A percentile compares a stretch with the other conserved stretches of the same genome.
Conservation (phyloP, 1,140 invertebrate species). For the Pogonognathellus flavescens region DNA sequence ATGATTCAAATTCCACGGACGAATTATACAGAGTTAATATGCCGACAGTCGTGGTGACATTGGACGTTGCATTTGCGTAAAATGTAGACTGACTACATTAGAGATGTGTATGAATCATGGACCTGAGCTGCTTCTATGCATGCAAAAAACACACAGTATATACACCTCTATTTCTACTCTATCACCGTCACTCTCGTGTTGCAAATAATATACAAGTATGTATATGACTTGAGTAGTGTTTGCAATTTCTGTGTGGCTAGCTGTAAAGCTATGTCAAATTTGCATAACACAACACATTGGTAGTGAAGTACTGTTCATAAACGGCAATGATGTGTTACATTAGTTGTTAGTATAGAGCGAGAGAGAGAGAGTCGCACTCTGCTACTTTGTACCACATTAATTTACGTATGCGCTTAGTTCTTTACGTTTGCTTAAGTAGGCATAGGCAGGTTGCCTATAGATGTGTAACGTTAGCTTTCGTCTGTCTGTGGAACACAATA, state of each 20-base stretch:
- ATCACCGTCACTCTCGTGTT: background rate
- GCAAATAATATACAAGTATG: background rate
- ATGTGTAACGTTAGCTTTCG: too few relatives aligned
- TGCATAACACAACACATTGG: background rate
- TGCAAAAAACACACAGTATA: background rate
- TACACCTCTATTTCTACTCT: background rate
- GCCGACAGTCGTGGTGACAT: conserved; percentile 32
- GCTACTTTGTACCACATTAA: too few relatives aligned
- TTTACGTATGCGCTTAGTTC: too few relatives aligned
- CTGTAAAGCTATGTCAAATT: background rate
- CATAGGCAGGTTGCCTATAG: too few relatives aligned
- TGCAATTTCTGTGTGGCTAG: background rate
- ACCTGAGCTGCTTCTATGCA: conserved; percentile 11
- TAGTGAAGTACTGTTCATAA: too few relatives aligned
- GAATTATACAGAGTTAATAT: conserved; percentile 39
- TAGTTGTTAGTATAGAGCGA: too few relatives aligned
- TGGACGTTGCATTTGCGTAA: conserved; percentile 44
- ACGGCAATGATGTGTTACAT: too few relatives aligned
- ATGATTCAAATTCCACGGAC: conserved; percentile 46
- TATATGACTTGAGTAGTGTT: background rate
- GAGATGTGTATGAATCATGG: conserved; percentile 45
- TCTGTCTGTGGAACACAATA: too few relatives aligned
- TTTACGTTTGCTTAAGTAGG: too few relatives aligned
- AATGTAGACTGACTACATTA: conserved; percentile 28
- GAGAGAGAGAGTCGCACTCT: too few relatives aligned